Percentiles rank a stretch among this genome's conserved stretches.
Evolutionary conservation across 2,797 vertebrate genomes (phyloP).

Genomic region (Pteropus rufus): DNA sequence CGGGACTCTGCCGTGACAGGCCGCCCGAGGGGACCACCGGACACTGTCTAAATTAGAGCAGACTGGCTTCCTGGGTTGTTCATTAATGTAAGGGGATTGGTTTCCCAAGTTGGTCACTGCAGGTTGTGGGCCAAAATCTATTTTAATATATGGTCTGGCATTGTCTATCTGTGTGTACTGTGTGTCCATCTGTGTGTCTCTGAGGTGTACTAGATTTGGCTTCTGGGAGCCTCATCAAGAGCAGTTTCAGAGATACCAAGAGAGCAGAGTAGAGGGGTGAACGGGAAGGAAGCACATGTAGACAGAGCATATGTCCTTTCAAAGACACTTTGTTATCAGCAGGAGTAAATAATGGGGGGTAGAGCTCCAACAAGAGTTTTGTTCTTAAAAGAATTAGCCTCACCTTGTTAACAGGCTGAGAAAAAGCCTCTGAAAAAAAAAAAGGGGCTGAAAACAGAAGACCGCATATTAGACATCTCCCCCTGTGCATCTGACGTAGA

Average conservation of each 20-base stretch:
- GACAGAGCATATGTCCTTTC: not conserved
- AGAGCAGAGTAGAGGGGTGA: not conserved
- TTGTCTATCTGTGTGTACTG: not conserved
- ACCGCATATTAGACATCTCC: not conserved
- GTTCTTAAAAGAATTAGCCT: not conserved
- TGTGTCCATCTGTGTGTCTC: not conserved
- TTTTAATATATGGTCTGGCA: not conserved
- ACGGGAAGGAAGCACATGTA: not conserved
- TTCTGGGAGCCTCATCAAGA: not conserved
- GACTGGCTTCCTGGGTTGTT: not conserved
- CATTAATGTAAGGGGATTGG: not conserved
- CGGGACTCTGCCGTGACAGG: conserved; percentile 37
- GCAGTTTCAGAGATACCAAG: not conserved
- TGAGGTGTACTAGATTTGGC: not conserved
- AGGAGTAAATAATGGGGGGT: not conserved
- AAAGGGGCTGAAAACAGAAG: not conserved
- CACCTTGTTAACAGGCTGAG: not conserved
- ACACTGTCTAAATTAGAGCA: conserved; percentile 20
- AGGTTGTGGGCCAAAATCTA: not conserved
- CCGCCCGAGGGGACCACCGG: conserved; percentile 38
- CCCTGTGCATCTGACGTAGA: not conserved
- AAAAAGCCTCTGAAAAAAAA: too few species aligned
- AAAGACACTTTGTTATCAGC: not conserved
- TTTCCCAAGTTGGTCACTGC: not conserved
- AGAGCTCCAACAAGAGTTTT: not conserved